A percentile compares a stretch with the other conserved stretches of the same genome.
phyloP scores from a whole-genome alignment of 2,113 vertebrate genomes.

The Ariopsis seemanni region DNA sequence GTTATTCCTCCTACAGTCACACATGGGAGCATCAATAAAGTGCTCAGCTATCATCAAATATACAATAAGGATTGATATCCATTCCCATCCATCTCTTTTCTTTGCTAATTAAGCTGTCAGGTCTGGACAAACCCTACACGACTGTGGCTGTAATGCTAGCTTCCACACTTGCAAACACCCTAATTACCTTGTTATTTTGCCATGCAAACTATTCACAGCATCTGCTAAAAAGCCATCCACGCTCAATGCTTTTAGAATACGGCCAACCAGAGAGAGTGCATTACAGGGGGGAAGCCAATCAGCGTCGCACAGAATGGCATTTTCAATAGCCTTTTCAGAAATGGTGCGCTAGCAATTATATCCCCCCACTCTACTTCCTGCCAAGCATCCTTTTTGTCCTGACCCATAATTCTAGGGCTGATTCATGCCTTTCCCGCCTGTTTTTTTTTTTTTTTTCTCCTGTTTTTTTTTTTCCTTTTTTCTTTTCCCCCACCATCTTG shows the following conservation, averaged over 20 bases:
- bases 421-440: slow-evolving; percentile 58
- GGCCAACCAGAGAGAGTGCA: slow-evolving; percentile 41
- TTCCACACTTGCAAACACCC: slow-evolving; percentile 62
- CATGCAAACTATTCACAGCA: slow-evolving; percentile 73
- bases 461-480: background rate
- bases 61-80: slow-evolving; percentile 61
- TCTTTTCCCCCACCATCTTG: slow-evolving; percentile 53
- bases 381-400: slow-evolving; percentile 55
- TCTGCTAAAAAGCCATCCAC: slow-evolving; percentile 70
- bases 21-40: slow-evolving; percentile 14
- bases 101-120: slow-evolving; percentile 69
- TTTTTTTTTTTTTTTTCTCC: slow-evolving; percentile 31
- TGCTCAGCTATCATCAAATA: slow-evolving; percentile 36
- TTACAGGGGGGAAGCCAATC: slow-evolving; percentile 64
- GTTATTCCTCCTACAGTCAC: background rate
- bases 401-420: slow-evolving; percentile 55
- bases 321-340: slow-evolving; percentile 76
- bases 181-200: slow-evolving; percentile 80
- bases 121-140: slow-evolving; percentile 56
- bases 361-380: slow-evolving; percentile 66
- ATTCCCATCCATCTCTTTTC: slow-evolving; percentile 52
- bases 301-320: slow-evolving; percentile 68
- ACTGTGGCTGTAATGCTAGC: slow-evolving; percentile 53
- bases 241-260: slow-evolving; percentile 66
- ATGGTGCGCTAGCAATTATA: slow-evolving; percentile 72